phyloP scores from a whole-genome alignment of 2,797 vertebrate genomes.

The Rhynchonycteris naso region DNA sequence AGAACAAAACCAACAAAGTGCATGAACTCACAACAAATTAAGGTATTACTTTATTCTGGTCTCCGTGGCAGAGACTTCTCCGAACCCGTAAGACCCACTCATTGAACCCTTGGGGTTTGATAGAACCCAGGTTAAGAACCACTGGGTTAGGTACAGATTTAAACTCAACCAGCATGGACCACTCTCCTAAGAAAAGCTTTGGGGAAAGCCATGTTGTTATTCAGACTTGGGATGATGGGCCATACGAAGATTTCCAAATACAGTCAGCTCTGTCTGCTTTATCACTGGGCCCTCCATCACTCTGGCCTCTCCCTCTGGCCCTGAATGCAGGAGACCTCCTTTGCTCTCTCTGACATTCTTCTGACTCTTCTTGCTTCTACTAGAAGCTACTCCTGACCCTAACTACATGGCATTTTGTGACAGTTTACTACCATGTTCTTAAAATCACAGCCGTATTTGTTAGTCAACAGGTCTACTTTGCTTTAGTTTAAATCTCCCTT shows the following conservation, averaged over 20 bases:
- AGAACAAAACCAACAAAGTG: no score
- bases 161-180: fast-evolving
- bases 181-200: not conserved
- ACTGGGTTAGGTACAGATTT: fast-evolving
- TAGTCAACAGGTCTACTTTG: no score
- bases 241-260: fast-evolving
- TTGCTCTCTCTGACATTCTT: not conserved
- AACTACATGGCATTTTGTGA: no score
- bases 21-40: no score
- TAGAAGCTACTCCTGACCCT: not conserved
- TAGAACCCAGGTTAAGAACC: no score
- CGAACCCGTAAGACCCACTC: no score
- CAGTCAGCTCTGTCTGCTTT: fast-evolving
- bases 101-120: no score
- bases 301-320: not conserved
- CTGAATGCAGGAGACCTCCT: not conserved
- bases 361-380: not conserved
- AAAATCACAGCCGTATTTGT: not conserved
- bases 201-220: fast-evolving
- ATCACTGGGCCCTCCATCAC: fast-evolving
- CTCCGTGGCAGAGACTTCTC: no score
- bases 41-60: no score
- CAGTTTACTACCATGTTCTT: not conserved
- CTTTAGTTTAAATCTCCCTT: not conserved
- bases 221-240: fast-evolving